Conservation (phyloP, 2,113 vertebrate genomes). For the Asarcornis scutulata region DNA sequence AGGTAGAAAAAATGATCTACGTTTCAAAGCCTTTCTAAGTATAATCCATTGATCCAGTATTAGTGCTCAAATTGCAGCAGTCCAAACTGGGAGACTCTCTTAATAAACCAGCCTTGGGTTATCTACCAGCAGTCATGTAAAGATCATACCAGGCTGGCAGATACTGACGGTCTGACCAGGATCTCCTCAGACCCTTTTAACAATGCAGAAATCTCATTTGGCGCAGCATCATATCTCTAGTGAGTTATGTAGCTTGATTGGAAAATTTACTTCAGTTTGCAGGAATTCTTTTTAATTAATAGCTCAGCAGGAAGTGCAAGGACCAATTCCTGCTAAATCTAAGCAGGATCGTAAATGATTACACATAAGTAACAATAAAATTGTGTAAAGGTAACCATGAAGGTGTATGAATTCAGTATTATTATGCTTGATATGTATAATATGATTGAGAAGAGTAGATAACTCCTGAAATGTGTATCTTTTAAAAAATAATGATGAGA, state of each 20-base stretch:
- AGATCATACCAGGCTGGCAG: background rate
- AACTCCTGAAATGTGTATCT: background rate
- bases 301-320: background rate
- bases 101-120: background rate
- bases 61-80: background rate
- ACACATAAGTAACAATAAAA: background rate
- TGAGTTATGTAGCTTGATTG: background rate
- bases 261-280: background rate
- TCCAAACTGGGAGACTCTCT: background rate
- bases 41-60: background rate
- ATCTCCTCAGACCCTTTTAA: background rate
- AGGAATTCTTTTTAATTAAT: background rate
- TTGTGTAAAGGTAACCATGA: background rate
- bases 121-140: background rate
- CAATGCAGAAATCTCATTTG: background rate
- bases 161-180: background rate
- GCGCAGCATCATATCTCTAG: background rate
- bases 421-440: background rate
- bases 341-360: background rate
- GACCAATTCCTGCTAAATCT: background rate
- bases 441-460: background rate
- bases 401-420: background rate
- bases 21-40: background rate
- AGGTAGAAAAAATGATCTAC: background rate
- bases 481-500: background rate